Conservation (phyloP, 2,113 vertebrate genomes). For the Choloepus hoffmanni region DNA sequence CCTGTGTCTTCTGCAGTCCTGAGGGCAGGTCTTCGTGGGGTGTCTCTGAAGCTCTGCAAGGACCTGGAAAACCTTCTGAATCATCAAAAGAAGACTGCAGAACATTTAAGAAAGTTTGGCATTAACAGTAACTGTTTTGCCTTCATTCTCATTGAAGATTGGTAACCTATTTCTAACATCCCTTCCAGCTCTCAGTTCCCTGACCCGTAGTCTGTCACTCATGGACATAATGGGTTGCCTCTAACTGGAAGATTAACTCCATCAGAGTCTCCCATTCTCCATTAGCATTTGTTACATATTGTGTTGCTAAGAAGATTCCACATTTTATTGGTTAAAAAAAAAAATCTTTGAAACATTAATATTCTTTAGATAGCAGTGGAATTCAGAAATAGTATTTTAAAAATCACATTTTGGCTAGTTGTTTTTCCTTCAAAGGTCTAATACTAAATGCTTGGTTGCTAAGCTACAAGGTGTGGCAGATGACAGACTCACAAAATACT, state of each 20-base stretch:
- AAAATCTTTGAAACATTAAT: too few species aligned
- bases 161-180: not conserved
- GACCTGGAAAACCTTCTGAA: not conserved
- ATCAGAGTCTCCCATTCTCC: not conserved
- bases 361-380: too few species aligned
- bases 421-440: not conserved
- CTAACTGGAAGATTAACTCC: not conserved
- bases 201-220: fast-evolving
- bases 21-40: not conserved
- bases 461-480: too few species aligned
- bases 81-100: not conserved
- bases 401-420: too few species aligned
- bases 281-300: too few species aligned
- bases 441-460: not conserved
- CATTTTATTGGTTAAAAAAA: too few species aligned
- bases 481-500: not conserved
- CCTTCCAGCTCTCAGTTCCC: not conserved
- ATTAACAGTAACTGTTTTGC: not conserved
- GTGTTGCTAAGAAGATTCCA: too few species aligned
- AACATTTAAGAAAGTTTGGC: too few species aligned
- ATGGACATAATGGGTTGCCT: not conserved
- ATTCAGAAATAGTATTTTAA: too few species aligned
- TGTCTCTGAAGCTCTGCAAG: not conserved
- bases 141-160: not conserved
- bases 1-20: not conserved